Conservation (phyloP, 2,113 vertebrate species). For the Corythornis vintsioides region DNA sequence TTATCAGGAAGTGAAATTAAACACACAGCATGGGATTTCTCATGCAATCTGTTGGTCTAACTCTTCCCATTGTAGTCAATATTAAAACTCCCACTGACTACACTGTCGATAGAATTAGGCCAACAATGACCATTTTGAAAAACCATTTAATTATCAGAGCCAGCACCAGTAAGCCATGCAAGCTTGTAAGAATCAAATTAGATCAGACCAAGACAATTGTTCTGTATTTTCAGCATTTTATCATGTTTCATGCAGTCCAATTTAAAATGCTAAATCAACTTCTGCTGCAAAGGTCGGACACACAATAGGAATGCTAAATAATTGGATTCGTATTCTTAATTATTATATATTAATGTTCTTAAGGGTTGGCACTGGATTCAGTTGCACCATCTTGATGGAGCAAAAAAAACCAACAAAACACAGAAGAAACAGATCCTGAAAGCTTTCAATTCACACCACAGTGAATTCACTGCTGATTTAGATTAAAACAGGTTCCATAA, state of each 20-base stretch:
- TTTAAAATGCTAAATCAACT: constrained; percentile 17
- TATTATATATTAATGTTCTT: neutral
- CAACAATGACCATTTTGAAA: constrained; percentile 48
- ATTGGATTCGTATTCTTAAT: neutral
- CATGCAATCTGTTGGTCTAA: constrained; percentile 50
- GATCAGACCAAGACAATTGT: neutral
- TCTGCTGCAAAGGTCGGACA: neutral
- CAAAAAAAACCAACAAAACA: neutral
- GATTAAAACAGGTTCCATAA: neutral
- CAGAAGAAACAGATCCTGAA: neutral
- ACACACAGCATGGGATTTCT: constrained; percentile 50
- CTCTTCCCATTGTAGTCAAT: constrained; percentile 28
- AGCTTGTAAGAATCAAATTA: neutral
- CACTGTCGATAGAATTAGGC: neutral
- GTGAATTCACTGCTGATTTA: neutral
- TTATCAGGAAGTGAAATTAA: constrained; percentile 58
- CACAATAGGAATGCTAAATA: neutral
- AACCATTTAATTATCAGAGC: constrained; percentile 35
- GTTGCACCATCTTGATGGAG: neutral
- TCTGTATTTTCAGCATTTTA: constrained; percentile 9
- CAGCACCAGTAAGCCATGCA: neutral
- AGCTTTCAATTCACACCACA: neutral
- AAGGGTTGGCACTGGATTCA: neutral
- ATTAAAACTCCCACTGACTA: constrained; percentile 42
- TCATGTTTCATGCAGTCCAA: neutral